Conservation (phyloP, 2,113 vertebrate genomes). For the Carassius carassius region DNA sequence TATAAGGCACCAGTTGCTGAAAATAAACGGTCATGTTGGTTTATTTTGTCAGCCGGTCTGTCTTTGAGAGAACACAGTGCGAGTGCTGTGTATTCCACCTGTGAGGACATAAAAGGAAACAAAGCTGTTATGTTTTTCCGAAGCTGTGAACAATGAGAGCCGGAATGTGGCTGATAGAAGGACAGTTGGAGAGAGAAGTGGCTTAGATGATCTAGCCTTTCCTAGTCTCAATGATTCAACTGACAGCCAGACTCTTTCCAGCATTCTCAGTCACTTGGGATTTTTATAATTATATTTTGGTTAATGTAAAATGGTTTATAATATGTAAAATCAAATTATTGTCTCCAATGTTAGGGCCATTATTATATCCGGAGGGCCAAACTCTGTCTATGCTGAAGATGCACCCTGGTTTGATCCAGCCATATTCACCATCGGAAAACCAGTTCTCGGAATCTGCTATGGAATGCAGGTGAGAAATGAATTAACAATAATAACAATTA, state of each 20-base stretch:
- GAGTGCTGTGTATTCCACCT: background rate
- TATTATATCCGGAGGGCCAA: slow-evolving; percentile 97
- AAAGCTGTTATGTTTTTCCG: slow-evolving; percentile 2
- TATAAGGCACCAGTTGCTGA: background rate
- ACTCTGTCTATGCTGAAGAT: slow-evolving; percentile 97
- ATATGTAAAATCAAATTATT: background rate
- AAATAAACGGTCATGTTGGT: background rate
- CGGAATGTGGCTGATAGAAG: background rate
- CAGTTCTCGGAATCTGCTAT: slow-evolving; percentile 97
- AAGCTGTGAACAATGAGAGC: background rate
- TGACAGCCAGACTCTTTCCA: background rate
- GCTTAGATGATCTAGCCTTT: background rate
- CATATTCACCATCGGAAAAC: slow-evolving; percentile 97
- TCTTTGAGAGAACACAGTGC: slow-evolving; percentile 22
- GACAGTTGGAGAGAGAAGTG: background rate
- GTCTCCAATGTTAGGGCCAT: slow-evolving; percentile 81
- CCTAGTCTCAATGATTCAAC: background rate
- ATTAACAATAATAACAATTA: background rate
- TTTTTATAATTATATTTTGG: slow-evolving; percentile 16
- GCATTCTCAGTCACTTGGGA: background rate
- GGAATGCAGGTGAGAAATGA: slow-evolving; percentile 90
- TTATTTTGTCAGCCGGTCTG: background rate
- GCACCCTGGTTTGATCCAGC: slow-evolving; percentile 97
- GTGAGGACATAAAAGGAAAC: slow-evolving; percentile 1
- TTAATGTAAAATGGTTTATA: slow-evolving; percentile 20